phyloP scores from a whole-genome alignment of 2,888 invertebrate species.

The Polyommatus iphigenia region DNA sequence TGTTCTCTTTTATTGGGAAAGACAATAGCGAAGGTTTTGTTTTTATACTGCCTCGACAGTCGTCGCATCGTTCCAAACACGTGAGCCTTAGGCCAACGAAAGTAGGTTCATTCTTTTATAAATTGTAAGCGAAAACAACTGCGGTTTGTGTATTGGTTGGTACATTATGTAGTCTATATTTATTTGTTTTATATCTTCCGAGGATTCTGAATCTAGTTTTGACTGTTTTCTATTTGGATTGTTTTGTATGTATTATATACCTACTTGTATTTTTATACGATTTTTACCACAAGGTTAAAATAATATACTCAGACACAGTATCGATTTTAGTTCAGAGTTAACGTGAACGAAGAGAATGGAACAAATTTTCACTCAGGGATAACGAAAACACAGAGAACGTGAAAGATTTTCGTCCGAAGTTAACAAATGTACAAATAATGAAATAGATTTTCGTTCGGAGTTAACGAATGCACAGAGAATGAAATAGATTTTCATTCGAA shows the following conservation, averaged over 20 bases:
- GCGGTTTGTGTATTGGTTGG: not conserved
- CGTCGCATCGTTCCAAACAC: not conserved
- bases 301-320: too few species aligned
- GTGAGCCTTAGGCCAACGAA: not conserved
- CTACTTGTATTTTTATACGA: not conserved
- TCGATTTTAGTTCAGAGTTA: too few species aligned
- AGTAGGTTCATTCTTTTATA: not conserved
- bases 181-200: constrained; percentile 13
- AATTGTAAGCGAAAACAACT: not conserved
- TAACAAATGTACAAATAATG: too few species aligned
- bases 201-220: not conserved
- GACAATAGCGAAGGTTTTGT: constrained; percentile 55
- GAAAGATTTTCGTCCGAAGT: too few species aligned
- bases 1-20: constrained; percentile 48
- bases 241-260: not conserved
- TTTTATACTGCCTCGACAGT: constrained; percentile 40
- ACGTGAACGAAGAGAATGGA: too few species aligned
- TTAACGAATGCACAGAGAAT: too few species aligned
- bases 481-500: too few species aligned
- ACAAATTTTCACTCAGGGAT: too few species aligned
- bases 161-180: constrained; percentile 21
- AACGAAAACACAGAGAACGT: too few species aligned
- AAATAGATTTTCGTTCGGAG: too few species aligned
- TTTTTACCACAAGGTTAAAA: not conserved
- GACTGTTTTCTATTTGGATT: not conserved